These are phyloP conservation scores for Eubasilissa regina DNA, from an alignment of 1,140 invertebrate genomes.

Conservation along the genomic window DNA sequence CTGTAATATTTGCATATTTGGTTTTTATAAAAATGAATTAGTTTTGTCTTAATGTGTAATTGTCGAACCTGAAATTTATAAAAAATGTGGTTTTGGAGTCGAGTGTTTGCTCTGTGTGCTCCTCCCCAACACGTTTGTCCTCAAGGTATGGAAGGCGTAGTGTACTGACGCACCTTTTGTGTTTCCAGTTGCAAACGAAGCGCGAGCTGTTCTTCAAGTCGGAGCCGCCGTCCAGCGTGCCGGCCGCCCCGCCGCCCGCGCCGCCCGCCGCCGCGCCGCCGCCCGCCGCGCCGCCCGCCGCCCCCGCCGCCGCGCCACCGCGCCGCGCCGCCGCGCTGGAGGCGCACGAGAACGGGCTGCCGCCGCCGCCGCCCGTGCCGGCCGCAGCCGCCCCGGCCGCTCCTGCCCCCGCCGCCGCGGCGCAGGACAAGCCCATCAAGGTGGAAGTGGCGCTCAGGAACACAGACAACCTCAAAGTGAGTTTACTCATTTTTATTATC, in stretches of 20 bases:
- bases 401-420: constrained; percentile 64
- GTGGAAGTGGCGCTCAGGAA: constrained; percentile 61
- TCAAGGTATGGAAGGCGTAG: no score
- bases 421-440: constrained; percentile 62
- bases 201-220: constrained; percentile 85
- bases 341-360: constrained; percentile 68
- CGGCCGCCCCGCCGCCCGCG: constrained; percentile 63
- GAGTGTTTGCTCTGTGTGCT: no score
- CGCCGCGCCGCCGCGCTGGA: constrained; percentile 65
- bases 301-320: constrained; percentile 64
- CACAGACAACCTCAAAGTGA: constrained; percentile 58
- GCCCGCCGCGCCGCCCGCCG: constrained; percentile 66
- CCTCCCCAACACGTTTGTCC: no score
- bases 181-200: constrained; percentile 82
- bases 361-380: constrained; percentile 69
- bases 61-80: no score
- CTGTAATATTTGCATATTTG: no score
- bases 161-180: not conserved
- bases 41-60: no score
- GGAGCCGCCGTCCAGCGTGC: constrained; percentile 65
- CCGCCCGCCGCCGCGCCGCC: constrained; percentile 67
- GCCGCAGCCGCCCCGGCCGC: constrained; percentile 70
- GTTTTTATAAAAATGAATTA: no score
- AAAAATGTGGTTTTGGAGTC: no score
- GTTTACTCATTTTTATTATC: not conserved